Evolutionary conservation across 2,797 vertebrate species (phyloP).

Genomic region (Sparus aurata): DNA sequence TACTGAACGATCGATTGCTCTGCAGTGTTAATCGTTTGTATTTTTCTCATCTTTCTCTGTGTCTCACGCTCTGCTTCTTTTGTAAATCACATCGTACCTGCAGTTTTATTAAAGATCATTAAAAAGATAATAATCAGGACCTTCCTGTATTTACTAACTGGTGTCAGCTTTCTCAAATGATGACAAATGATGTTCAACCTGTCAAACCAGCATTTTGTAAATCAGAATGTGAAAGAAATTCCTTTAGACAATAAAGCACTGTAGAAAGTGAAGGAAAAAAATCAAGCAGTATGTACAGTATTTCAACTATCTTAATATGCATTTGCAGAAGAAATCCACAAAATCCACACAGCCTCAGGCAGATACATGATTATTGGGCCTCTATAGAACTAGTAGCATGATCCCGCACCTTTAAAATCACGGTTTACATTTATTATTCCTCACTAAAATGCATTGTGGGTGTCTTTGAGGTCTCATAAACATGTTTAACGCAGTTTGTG

Average conservation of each 20-base stretch:
- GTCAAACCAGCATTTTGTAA: background rate
- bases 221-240: background rate
- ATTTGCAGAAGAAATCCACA: background rate
- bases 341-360: background rate
- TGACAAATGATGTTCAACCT: background rate
- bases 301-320: background rate
- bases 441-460: too few species aligned
- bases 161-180: background rate
- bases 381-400: background rate
- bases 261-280: background rate
- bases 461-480: background rate
- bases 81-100: conserved; percentile 77
- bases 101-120: conserved; percentile 80
- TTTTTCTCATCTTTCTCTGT: conserved; percentile 59
- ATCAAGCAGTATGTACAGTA: background rate
- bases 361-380: background rate
- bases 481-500: background rate
- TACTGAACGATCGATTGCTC: conserved; percentile 30
- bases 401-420: conserved; percentile 2
- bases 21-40: conserved; percentile 66
- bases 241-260: too few species aligned
- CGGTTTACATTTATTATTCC: background rate
- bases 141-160: background rate
- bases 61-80: conserved; percentile 76
- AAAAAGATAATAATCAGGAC: conserved; percentile 42